These are phyloP conservation scores for Lophotis ruficrista DNA, from an alignment of 2,113 vertebrate species.

Conservation along the genomic window DNA sequence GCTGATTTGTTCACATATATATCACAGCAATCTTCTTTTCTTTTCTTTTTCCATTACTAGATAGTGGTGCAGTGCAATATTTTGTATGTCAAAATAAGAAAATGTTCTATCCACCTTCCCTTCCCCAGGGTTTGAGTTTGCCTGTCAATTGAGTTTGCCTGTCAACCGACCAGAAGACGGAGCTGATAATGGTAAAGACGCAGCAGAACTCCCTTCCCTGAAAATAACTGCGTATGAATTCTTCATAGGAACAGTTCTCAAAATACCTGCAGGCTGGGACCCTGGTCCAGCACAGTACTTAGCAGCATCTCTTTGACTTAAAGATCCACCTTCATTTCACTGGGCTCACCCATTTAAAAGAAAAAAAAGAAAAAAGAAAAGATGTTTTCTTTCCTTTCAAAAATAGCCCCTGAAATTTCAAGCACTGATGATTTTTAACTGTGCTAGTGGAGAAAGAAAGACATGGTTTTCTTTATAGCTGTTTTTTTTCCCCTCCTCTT, in stretches of 20 bases:
- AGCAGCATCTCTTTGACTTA: background rate
- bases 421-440: background rate
- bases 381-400: background rate
- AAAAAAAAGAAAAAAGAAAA: background rate
- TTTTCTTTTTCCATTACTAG: background rate
- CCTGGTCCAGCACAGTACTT: background rate
- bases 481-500: rapidly evolving
- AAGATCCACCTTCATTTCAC: background rate
- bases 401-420: background rate
- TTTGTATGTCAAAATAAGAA: conserved; percentile 40
- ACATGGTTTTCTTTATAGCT: background rate
- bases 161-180: background rate
- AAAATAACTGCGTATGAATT: background rate
- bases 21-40: background rate
- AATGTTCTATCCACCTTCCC: background rate
- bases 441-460: background rate
- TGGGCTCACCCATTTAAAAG: background rate
- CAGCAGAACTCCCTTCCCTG: background rate
- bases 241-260: background rate
- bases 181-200: background rate
- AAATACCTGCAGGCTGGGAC: background rate
- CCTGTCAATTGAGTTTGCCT: background rate
- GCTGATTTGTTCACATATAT: conserved; percentile 11
- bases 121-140: conserved; percentile 7
- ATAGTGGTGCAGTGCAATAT: background rate